Base-by-base conservation (phyloP, 2,113 vertebrate species). In the Vanacampus margaritifer region DNA sequence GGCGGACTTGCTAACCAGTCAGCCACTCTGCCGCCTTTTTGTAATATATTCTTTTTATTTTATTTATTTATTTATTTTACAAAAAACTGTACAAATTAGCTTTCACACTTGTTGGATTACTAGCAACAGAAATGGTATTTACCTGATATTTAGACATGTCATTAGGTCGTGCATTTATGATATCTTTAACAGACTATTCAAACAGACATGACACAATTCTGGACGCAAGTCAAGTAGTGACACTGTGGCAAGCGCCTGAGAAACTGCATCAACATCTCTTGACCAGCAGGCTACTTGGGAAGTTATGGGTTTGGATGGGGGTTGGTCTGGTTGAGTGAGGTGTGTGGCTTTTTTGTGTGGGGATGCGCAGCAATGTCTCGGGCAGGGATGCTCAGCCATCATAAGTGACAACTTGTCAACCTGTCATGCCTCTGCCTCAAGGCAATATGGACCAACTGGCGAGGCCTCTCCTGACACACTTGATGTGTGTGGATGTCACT, bases 351-450 rank as follows among this genome's bases (percentile, higher is more conserved):
- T 35, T 19, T 57, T 19, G 67, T 68, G 67, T 68, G 76, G 28
- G 67, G 51, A 69, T 77, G 69, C 5, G 59, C 74, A 39, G 43
- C 72, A 13, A 48, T 67, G 50, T 58, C 85, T 84, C 80, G 81
- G 67, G 91, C 59, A 61, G 75, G 88, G 83, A 85, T 65, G 61
- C 64, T 71, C 82, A 76, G 82, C 85, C 19, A 41, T 84, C 91
- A 90, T 87, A 84, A 53, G 63, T 90, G 91, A 94, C 68, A 91
- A 87, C 88, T 89, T 94, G 93, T 94, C 93, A 94, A 90, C 82
- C 89, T 93, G 93, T 95, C 92, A 95, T 68, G 87, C 71, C 82
- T 69, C 68, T 79, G 90, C 91, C 93, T 93, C 82, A 84, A 84
- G 91, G 92, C 91, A 86, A 77, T 80, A 78, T 79, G 79, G 72